Percentiles rank a stretch among this genome's conserved stretches.
Conservation (phyloP, 1,140 invertebrate genomes). For the Zaprionus ornatus region DNA sequence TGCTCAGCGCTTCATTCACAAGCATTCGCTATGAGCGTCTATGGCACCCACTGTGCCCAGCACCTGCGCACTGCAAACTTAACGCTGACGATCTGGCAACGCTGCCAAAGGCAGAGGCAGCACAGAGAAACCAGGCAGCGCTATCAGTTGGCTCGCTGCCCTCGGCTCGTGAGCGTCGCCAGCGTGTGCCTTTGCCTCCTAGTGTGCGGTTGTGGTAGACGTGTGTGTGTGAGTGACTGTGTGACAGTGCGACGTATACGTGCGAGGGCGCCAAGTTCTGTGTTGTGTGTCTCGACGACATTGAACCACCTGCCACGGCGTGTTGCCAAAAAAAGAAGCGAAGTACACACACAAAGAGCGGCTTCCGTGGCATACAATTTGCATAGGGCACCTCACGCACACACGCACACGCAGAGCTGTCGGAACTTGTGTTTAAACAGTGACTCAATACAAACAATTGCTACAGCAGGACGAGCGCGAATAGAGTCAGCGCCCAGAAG, state of each 20-base stretch:
- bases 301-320: slow-evolving; percentile 49
- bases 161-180: slow-evolving; percentile 57
- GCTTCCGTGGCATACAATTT: slow-evolving; percentile 44
- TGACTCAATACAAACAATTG: slow-evolving; percentile 19
- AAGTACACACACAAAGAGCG: slow-evolving; percentile 8
- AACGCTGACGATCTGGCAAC: slow-evolving; percentile 36
- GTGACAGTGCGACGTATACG: slow-evolving; percentile 17
- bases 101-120: neutral
- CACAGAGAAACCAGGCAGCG: slow-evolving; percentile 17
- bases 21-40: slow-evolving; percentile 18
- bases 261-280: slow-evolving; percentile 71
- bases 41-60: slow-evolving; percentile 30
- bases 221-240: slow-evolving; percentile 22
- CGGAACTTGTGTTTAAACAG: slow-evolving; percentile 35
- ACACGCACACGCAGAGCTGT: slow-evolving; percentile 12
- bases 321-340: slow-evolving; percentile 16
- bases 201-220: slow-evolving; percentile 1
- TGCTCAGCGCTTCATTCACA: slow-evolving; percentile 66
- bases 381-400: slow-evolving; percentile 26
- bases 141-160: slow-evolving; percentile 70
- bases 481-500: slow-evolving; percentile 44
- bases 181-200: slow-evolving; percentile 21
- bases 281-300: slow-evolving; percentile 56
- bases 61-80: slow-evolving; percentile 25
- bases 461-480: neutral